Base-by-base conservation (phyloP, 2,113 vertebrate species). In the Proteles cristata region DNA sequence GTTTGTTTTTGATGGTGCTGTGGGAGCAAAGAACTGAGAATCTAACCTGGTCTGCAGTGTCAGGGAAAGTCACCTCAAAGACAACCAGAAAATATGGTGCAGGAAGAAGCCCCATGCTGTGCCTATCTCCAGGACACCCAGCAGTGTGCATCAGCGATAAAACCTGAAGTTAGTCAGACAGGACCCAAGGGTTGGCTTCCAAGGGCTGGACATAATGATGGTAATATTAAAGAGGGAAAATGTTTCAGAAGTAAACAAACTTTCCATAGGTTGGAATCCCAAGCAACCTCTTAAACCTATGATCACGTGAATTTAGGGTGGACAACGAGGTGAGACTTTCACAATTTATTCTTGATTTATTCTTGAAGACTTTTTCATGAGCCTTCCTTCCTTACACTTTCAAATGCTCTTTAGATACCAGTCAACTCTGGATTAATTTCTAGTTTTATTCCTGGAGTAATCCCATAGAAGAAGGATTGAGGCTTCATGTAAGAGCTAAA, bases 331-430 rank as follows among this genome's bases (percentile, higher is more conserved):
- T 85, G 4, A 28, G 4, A 86, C 48, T 86, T 90, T 93, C 39
- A 45, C 45, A 97, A 74, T 35, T 83, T 16, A 95, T 50, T 96
- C 77, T 66, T 33, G 65, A 53, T 88, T 95, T 39, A 39, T 39
- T 79, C 84, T 81, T 58, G 84, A 80, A 80, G 69, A 50, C 33
- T 63, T 88, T 93, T 61, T 83, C 39, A 43, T 84, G 16, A 96
- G 58, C 61, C 28, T 8, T 71, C 69, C 80, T 93, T 76, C 69
- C 25, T 4, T 26, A 25, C 2, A 2, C 43, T 76, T 66, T 93
- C n/a, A 53, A 35, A 90, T 97, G 87, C 43, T 71, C 76, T 76
- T 63, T 73, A 15, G 55, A 86, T 55, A 87, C 23, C 58, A 77
- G 21, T 48, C 84, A 87, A 26, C 7, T 68, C 81, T 82, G 11